phyloP scores from a whole-genome alignment of 1,140 invertebrate species.

The Acromyrmex heyeri region DNA sequence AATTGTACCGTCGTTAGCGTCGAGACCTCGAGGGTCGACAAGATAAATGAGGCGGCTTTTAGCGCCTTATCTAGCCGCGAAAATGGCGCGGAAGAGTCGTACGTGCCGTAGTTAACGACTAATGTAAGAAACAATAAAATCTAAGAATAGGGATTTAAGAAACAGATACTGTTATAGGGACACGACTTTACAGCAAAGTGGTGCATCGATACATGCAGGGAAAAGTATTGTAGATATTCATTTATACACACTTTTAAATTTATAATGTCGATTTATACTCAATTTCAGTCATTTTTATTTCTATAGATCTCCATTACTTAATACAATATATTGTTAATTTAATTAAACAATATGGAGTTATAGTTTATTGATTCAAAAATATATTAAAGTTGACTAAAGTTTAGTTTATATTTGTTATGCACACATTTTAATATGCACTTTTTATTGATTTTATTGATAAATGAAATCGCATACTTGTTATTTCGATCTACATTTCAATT shows the following conservation, averaged over 20 bases:
- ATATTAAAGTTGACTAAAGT: too few species aligned
- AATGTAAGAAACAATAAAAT: constrained; percentile 22
- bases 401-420: too few species aligned
- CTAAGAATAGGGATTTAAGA: neutral
- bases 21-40: constrained; percentile 19
- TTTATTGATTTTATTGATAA: neutral
- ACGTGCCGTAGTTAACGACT: constrained; percentile 37
- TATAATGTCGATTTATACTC: too few species aligned
- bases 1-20: constrained; percentile 51
- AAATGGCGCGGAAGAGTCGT: constrained; percentile 29
- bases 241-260: neutral
- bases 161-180: neutral
- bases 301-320: too few species aligned
- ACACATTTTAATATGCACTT: neutral
- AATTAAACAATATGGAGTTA: too few species aligned
- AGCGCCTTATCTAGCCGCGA: constrained; percentile 58
- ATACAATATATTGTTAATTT: too few species aligned
- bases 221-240: neutral
- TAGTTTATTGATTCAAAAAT: too few species aligned
- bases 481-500: neutral
- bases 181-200: neutral
- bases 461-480: neutral
- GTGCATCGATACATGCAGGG: neutral
- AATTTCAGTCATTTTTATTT: too few species aligned
- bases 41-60: constrained; percentile 61